Conservation (phyloP, 2,797 vertebrate species). For the Phaenicophaeus curvirostris region DNA sequence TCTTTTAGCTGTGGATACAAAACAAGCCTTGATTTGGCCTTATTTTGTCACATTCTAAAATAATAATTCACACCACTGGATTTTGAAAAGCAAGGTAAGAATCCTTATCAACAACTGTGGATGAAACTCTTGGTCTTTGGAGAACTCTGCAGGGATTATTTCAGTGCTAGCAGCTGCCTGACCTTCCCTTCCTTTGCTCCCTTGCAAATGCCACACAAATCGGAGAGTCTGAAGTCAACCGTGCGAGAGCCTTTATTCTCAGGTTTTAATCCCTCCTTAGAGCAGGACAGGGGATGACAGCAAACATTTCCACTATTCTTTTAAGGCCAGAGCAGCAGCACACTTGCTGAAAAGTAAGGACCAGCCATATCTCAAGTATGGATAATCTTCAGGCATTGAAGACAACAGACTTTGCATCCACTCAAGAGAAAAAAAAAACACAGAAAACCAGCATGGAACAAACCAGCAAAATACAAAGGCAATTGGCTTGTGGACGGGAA, state of each 20-base stretch:
- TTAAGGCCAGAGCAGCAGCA: not conserved
- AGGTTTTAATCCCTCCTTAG: not conserved
- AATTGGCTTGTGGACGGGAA: not conserved
- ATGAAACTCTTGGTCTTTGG: not conserved
- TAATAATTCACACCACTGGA: not conserved
- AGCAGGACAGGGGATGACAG: not conserved
- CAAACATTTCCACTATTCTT: not conserved
- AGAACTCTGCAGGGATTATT: not conserved
- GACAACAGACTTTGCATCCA: not conserved
- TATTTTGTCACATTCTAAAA: not conserved
- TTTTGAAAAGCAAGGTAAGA: not conserved
- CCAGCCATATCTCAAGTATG: not conserved
- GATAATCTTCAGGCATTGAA: not conserved
- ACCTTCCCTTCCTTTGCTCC: not conserved
- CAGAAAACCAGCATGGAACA: accelerated
- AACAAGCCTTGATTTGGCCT: not conserved
- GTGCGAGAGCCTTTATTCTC: not conserved
- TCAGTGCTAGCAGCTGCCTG: not conserved
- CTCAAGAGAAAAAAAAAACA: not conserved
- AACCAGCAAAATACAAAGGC: not conserved
- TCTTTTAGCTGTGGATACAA: not conserved
- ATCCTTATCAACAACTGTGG: not conserved
- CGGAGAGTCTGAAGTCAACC: not conserved
- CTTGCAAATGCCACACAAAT: not conserved
- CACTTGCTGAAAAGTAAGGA: not conserved